A percentile compares a stretch with the other conserved stretches of the same genome.
These are phyloP conservation scores for Rhaphigaster nebulosa DNA, from an alignment of 2,888 invertebrate species.

Conservation along the genomic window DNA sequence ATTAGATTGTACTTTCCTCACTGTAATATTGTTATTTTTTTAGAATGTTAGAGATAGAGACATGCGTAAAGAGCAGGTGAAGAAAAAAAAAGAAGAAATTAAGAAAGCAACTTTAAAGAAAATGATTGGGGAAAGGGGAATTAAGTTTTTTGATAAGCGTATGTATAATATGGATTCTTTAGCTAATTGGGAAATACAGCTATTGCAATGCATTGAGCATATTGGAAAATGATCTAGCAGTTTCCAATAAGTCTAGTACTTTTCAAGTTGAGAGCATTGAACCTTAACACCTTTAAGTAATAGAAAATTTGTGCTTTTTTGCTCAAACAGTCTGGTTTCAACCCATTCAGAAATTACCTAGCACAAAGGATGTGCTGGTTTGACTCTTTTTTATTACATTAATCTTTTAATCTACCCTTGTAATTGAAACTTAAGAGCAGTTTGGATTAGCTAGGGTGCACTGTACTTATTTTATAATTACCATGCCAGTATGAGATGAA, in stretches of 20 bases:
- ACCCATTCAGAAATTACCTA: not conserved
- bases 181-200: not conserved
- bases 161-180: constrained; percentile 65
- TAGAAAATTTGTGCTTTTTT: not conserved
- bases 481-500: not conserved
- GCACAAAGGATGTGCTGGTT: not conserved
- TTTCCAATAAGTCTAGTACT: not conserved
- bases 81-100: constrained; percentile 69
- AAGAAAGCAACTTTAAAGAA: constrained; percentile 70
- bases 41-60: constrained; percentile 73
- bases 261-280: not conserved
- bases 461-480: not conserved
- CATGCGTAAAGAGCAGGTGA: constrained; percentile 72
- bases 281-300: not conserved
- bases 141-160: constrained; percentile 67
- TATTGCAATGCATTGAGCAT: not conserved
- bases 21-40: constrained; percentile 18
- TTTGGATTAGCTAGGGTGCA: too few relatives aligned
- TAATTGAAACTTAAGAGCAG: too few relatives aligned
- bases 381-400: too few relatives aligned
- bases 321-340: not conserved
- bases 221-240: not conserved
- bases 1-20: not conserved
- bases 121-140: constrained; percentile 70
- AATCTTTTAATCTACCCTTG: too few relatives aligned